Evolutionary conservation across 2,888 invertebrate genomes (phyloP), one percentile per base, ranked within the genome.

Genomic region (Papilio elwesi): DNA sequence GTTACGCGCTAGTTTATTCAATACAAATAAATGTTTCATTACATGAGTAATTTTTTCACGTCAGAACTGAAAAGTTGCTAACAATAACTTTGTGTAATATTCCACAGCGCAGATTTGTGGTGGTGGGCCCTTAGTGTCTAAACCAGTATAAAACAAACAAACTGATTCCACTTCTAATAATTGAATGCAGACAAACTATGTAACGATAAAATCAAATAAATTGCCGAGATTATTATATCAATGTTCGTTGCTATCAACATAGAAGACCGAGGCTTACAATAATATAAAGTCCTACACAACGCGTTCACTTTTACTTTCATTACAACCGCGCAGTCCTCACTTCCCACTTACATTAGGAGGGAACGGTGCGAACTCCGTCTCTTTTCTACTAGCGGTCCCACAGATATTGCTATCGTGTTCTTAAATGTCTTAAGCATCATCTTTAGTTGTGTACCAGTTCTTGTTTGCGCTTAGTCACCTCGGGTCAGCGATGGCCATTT

Each of bases 301-400:
- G 83, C 86, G 83, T 85, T 88, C 82, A 91, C 91, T 91, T 91
- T 91, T 91, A 91, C 91, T 91, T 91, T 91, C 88, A 81, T 84
- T 85, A 83, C 83, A 84, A 82, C 80, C 83, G 82, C 85, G 83
- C 79, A 77, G 84, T 83, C 85, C 84, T 87, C 85, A 86, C 87
- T 88, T 87, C 88, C 88, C 85, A 86, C 86, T 83, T 79, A 78
- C 81, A 81, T 83, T 83, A 85, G 84, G 83, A 87, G 86, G 85
- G 82, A 85, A 82, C 77, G 80, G 76, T 73, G 72, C 63, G 78
- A 69, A 76, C 48, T 70, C 71, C 73, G 74, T 86, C 87, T 88
- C 87, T 78, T 80, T 89, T 80, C 47, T 78, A 74, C 82, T 43
- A 57, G 59, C 16, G n/a, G 49, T 47, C 11, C 55, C 62, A 55